These are phyloP conservation scores for Pharmacophagus antenor DNA, from an alignment of 2,888 invertebrate species.

Conservation along the genomic window DNA sequence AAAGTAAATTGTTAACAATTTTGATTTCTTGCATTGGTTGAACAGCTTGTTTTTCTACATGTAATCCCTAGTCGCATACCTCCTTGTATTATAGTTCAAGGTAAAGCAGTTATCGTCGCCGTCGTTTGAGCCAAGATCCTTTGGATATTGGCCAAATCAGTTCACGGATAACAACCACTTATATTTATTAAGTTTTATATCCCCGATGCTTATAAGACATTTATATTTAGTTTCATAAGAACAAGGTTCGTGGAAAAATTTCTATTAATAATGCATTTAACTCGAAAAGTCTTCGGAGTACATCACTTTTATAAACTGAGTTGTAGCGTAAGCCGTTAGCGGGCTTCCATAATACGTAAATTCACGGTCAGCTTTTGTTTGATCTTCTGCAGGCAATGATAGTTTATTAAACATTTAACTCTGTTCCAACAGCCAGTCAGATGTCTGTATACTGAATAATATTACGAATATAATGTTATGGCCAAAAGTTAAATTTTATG, in stretches of 20 bases:
- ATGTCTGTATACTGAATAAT: neutral
- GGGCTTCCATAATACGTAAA: constrained; percentile 24
- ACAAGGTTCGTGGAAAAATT: constrained; percentile 13
- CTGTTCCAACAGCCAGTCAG: neutral
- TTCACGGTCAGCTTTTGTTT: constrained; percentile 8
- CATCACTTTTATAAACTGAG: constrained; percentile 21
- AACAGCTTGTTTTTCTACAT: constrained; percentile 11
- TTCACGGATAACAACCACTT: constrained; percentile 32
- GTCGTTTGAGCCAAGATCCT: constrained; percentile 52
- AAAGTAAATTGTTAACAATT: constrained; percentile 9
- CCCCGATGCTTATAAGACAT: constrained; percentile 9
- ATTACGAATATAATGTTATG: neutral
- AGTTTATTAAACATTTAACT: constrained; percentile 8
- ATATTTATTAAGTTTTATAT: constrained; percentile 10
- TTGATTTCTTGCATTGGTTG: constrained; percentile 6
- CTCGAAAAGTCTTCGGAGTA: constrained; percentile 21
- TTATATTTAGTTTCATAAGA: constrained; percentile 16
- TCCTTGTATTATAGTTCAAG: constrained; percentile 48
- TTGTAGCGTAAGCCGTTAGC: constrained; percentile 14
- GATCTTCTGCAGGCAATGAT: constrained; percentile 3
- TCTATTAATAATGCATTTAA: constrained; percentile 19
- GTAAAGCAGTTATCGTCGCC: constrained; percentile 44
- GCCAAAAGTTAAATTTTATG: neutral
- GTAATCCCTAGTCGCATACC: constrained; percentile 33
- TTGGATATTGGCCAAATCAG: constrained; percentile 52